These are phyloP conservation scores for Exephanes ischioxanthus DNA, from an alignment of 2,888 invertebrate species.

Conservation along the genomic window DNA sequence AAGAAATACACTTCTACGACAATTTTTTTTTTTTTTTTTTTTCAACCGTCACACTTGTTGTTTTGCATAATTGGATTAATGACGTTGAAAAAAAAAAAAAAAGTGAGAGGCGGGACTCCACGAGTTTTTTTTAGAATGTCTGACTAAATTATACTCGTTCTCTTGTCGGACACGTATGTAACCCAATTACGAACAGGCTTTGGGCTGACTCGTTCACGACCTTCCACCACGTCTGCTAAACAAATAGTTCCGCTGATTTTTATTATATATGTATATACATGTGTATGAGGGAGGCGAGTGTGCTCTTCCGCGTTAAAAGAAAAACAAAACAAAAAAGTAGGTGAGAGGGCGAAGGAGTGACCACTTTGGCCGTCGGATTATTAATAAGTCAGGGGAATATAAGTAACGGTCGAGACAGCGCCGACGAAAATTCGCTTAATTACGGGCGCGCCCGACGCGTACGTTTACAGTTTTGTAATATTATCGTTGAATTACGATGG, in stretches of 20 bases:
- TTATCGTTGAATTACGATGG: constrained; percentile 46
- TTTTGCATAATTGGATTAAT: constrained; percentile 33
- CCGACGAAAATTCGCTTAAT: constrained; percentile 2
- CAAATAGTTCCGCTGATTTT: constrained; percentile 37
- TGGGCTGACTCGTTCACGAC: constrained; percentile 47
- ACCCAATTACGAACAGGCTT: constrained; percentile 45
- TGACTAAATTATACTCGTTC: constrained; percentile 22
- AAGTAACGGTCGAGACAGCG: neutral
- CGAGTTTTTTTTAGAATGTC: neutral
- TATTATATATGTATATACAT: constrained; percentile 40
- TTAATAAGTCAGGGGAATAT: neutral
- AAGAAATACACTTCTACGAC: constrained; percentile 1
- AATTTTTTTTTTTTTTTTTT: neutral
- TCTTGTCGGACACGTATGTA: constrained; percentile 38
- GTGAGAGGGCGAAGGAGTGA: constrained; percentile 13
- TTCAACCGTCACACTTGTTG: constrained; percentile 6
- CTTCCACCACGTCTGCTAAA: constrained; percentile 48
- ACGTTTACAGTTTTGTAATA: constrained; percentile 61
- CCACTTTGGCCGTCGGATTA: constrained; percentile 13
- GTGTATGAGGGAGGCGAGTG: constrained; percentile 14
- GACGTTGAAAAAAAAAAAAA: constrained; percentile 14
- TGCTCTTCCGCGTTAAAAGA: constrained; percentile 20
- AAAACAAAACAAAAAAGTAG: neutral
- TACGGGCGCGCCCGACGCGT: neutral
- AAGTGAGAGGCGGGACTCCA: constrained; percentile 19